A percentile compares a stretch with the other conserved stretches of the same genome.
Conservation (phyloP, 2,797 vertebrate species). For the Urosaurus nigricauda region DNA sequence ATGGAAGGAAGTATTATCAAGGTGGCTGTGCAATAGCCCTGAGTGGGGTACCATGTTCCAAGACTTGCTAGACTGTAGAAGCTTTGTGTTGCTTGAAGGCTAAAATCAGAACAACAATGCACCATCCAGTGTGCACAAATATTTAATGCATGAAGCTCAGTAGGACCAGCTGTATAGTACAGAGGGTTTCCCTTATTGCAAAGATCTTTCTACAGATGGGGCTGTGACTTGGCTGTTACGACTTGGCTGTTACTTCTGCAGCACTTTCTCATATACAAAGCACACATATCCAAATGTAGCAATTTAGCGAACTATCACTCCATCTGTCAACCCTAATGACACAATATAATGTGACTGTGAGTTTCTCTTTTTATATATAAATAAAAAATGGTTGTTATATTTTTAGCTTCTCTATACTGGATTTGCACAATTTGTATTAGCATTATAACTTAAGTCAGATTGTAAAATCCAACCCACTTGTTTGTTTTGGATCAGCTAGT, state of each 20-base stretch:
- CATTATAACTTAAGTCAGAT: conserved; percentile 47
- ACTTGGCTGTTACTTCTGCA: background rate
- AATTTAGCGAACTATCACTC: background rate
- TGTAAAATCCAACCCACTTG: background rate
- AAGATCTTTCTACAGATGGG: background rate
- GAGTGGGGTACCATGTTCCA: background rate
- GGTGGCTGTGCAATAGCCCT: background rate
- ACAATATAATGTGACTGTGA: background rate
- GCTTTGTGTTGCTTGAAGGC: background rate
- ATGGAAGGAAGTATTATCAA: too few relatives aligned
- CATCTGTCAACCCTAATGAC: background rate
- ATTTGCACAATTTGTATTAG: conserved; percentile 31
- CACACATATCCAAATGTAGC: background rate
- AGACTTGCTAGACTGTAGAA: background rate
- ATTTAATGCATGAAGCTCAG: background rate
- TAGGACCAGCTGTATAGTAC: background rate
- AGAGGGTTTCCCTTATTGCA: background rate
- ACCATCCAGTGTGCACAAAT: background rate
- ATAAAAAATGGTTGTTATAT: background rate
- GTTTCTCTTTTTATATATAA: background rate
- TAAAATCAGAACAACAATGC: background rate
- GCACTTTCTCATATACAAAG: background rate
- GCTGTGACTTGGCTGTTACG: background rate
- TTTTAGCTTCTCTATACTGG: conserved; percentile 29
- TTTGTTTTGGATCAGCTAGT: conserved; percentile 14